Evolutionary conservation across 2,797 vertebrate species (phyloP).

Genomic region (Rhadinocentrus ornatus): DNA sequence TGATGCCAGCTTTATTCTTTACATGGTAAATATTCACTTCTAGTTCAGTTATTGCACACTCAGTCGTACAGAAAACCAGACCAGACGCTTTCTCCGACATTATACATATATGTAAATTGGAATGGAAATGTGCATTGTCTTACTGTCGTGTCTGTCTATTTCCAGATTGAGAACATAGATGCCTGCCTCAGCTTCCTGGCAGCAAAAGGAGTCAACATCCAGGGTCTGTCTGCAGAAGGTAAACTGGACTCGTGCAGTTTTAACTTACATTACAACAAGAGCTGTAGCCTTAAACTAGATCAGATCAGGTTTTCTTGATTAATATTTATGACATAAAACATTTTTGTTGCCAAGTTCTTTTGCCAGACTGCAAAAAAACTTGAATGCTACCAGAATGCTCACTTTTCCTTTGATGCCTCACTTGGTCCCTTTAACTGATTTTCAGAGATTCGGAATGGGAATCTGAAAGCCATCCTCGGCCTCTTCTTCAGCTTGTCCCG

Average conservation of each 20-base stretch:
- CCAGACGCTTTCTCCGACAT: slow-evolving; percentile 12
- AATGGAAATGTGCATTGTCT: slow-evolving; percentile 51
- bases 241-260: slow-evolving; percentile 62
- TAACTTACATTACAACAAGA: slow-evolving; percentile 14
- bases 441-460: slow-evolving; percentile 97
- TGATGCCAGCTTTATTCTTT: slow-evolving; percentile 8
- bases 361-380: slow-evolving; percentile 7
- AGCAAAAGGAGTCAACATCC: slow-evolving; percentile 98
- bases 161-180: slow-evolving; percentile 98
- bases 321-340: not conserved
- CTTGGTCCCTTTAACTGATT: slow-evolving; percentile 23
- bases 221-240: slow-evolving; percentile 98
- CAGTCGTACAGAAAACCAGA: slow-evolving; percentile 22
- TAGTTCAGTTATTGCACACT: not conserved
- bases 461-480: slow-evolving; percentile 97
- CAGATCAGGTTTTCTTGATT: not conserved
- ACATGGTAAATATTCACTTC: slow-evolving; percentile 8
- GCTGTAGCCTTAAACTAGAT: not conserved
- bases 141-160: slow-evolving; percentile 33
- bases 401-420: not conserved
- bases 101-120: slow-evolving; percentile 50
- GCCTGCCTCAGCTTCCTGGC: slow-evolving; percentile 97
- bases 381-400: slow-evolving; percentile 1
- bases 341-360: slow-evolving; percentile 19
- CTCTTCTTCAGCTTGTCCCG: slow-evolving; percentile 98